phyloP scores from a whole-genome alignment of 2,113 vertebrate species.

The Indicator maculatus region DNA sequence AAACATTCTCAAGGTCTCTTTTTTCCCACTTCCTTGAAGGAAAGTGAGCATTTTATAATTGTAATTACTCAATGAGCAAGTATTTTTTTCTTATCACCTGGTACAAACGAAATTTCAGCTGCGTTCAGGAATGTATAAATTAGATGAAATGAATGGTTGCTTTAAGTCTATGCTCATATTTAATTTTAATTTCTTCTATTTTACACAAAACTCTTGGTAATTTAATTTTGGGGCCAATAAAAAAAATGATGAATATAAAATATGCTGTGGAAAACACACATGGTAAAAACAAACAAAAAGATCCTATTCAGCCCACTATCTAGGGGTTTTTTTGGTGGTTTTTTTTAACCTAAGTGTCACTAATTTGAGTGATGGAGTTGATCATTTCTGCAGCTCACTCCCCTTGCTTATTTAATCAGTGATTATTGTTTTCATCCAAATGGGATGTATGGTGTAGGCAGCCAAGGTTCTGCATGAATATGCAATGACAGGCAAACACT shows the following conservation, averaged over 20 bases:
- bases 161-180: not conserved
- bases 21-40: not conserved
- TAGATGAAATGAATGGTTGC: not conserved
- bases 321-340: not conserved
- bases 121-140: not conserved
- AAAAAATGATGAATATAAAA: not conserved
- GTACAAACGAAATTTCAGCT: not conserved
- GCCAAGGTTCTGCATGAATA: conserved; percentile 58
- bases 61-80: not conserved
- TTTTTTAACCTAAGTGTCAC: not conserved
- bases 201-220: conserved; percentile 1
- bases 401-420: conserved; percentile 62
- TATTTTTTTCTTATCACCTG: not conserved
- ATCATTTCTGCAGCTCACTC: conserved; percentile 36
- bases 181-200: conserved; percentile 4
- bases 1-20: not conserved
- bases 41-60: not conserved
- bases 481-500: conserved; percentile 11
- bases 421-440: conserved; percentile 68
- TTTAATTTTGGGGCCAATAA: conserved; percentile 9
- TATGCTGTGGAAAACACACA: not conserved
- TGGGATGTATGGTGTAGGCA: conserved; percentile 21
- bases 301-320: not conserved
- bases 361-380: conserved; percentile 57
- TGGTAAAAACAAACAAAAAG: not conserved